Evolutionary conservation across 2,113 vertebrate species (phyloP).

Genomic region (Salminus brasiliensis): DNA sequence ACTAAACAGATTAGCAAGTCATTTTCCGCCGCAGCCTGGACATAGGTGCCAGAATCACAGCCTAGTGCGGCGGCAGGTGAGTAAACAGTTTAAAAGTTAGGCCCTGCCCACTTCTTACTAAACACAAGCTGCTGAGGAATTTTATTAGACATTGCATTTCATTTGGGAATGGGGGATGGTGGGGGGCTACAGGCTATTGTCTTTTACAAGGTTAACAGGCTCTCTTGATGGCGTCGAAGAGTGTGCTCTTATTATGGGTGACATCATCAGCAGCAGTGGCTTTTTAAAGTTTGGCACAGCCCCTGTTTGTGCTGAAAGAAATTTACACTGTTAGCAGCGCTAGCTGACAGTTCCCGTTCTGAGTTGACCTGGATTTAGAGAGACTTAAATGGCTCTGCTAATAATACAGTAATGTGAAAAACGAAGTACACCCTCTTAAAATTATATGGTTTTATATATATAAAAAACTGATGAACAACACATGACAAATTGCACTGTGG

Average conservation of each 20-base stretch:
- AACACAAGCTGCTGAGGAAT: constrained; percentile 65
- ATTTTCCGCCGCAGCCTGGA: constrained; percentile 97
- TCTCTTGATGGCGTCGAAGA: constrained; percentile 58
- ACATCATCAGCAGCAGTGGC: constrained; percentile 50
- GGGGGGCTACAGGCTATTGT: constrained; percentile 60
- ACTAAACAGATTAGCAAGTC: constrained; percentile 99
- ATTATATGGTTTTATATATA: too few species aligned
- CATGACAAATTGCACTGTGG: too few species aligned
- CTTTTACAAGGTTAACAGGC: constrained; percentile 69
- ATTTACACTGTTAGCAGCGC: constrained; percentile 9
- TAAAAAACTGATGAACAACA: too few species aligned
- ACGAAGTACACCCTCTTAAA: too few species aligned
- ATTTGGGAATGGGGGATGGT: constrained; percentile 55
- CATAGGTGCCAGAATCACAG: constrained; percentile 92
- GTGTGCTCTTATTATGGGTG: constrained; percentile 48
- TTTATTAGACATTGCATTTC: constrained; percentile 75
- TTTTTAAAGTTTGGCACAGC: constrained; percentile 35
- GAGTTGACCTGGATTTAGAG: constrained; percentile 32
- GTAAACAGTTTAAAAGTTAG: constrained; percentile 93
- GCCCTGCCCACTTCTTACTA: constrained; percentile 66
- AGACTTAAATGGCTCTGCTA: constrained; percentile 30
- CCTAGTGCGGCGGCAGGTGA: constrained; percentile 89
- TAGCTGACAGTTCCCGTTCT: constrained; percentile 27
- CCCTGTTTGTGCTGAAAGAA: constrained; percentile 22
- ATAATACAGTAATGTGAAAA: too few species aligned